These are phyloP conservation scores for Macaca nemestrina DNA, from an alignment of 2,113 vertebrate species.

Conservation along the genomic window DNA sequence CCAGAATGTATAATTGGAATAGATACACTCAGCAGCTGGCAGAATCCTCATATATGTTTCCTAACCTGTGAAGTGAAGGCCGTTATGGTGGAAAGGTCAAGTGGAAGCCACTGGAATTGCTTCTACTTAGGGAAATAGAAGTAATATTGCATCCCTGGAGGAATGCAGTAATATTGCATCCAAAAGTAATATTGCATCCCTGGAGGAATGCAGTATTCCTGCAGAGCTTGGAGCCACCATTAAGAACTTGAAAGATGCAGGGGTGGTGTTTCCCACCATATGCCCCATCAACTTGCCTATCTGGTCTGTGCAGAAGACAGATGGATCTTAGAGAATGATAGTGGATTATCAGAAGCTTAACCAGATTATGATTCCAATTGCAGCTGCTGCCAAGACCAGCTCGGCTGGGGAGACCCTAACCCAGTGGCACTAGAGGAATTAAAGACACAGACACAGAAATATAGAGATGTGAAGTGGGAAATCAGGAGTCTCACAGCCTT, in stretches of 20 bases:
- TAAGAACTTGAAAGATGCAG: not conserved
- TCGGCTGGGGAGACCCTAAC: no score
- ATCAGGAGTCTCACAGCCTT: no score
- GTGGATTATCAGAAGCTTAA: not conserved
- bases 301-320: not conserved
- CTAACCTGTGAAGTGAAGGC: not conserved
- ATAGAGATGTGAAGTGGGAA: no score
- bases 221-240: not conserved
- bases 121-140: not conserved
- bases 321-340: not conserved
- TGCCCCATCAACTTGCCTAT: not conserved
- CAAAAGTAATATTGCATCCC: not conserved
- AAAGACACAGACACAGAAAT: no score
- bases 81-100: not conserved
- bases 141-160: not conserved
- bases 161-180: not conserved
- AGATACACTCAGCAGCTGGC: not conserved
- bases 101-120: not conserved
- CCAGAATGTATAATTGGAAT: not conserved
- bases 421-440: no score
- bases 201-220: no score
- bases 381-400: not conserved
- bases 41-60: not conserved
- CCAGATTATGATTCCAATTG: not conserved
- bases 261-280: not conserved